Conservation (phyloP, 2,113 vertebrate genomes). For the Sinocyclocheilus rhinocerous region DNA sequence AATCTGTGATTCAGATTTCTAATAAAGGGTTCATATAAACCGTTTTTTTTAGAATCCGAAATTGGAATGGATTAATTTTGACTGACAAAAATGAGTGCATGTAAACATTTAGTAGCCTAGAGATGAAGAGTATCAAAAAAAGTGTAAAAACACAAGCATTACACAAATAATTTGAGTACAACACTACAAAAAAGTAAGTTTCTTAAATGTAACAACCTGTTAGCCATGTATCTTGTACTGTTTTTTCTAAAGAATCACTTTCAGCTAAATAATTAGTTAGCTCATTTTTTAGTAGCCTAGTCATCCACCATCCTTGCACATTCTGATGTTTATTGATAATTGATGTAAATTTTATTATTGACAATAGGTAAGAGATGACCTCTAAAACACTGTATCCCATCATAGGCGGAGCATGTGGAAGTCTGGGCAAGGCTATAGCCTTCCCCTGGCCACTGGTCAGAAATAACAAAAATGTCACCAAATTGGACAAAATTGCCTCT, state of each 20-base stretch:
- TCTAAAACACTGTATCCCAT: not conserved
- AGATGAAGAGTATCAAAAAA: not conserved
- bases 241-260: no score
- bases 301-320: not conserved
- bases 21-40: no score
- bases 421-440: no score
- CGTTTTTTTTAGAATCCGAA: no score
- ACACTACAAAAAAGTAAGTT: not conserved
- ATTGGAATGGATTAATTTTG: no score
- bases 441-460: no score
- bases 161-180: not conserved
- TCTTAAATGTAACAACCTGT: not conserved
- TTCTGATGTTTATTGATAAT: not conserved
- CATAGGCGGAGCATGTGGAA: no score
- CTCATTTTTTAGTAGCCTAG: no score
- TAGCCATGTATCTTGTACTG: not conserved
- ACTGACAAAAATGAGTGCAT: not conserved
- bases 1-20: no score
- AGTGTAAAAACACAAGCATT: not conserved
- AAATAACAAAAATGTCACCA: no score
- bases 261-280: no score
- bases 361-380: not conserved
- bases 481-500: no score
- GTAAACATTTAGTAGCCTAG: not conserved
- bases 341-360: not conserved